These are phyloP conservation scores for Rhinogobius similis DNA, from an alignment of 2,113 vertebrate species.

Conservation along the genomic window DNA sequence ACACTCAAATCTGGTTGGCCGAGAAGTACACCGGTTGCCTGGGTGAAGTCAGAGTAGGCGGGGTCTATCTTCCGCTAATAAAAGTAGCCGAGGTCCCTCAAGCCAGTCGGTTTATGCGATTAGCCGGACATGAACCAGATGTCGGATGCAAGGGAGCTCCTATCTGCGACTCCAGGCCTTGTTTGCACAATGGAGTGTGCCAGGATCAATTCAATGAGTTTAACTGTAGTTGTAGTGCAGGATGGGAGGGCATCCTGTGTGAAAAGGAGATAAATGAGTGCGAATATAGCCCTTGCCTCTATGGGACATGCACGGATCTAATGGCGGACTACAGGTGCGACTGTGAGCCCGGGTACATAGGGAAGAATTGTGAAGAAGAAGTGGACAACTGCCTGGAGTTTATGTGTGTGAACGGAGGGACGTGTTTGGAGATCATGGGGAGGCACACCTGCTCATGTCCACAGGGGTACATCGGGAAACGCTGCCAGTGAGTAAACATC, in stretches of 20 bases:
- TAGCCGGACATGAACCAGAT: slow-evolving; percentile 21
- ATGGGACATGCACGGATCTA: slow-evolving; percentile 80
- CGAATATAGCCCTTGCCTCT: slow-evolving; percentile 77
- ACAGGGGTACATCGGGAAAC: slow-evolving; percentile 73
- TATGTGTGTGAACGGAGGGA: slow-evolving; percentile 80
- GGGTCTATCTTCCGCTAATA: slow-evolving; percentile 83
- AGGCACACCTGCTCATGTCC: slow-evolving; percentile 83
- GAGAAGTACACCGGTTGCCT: slow-evolving; percentile 91
- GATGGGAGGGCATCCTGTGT: slow-evolving; percentile 85
- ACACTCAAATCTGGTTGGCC: slow-evolving; percentile 74
- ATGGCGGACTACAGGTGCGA: slow-evolving; percentile 83
- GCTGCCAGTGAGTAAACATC: slow-evolving; percentile 84
- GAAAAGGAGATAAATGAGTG: slow-evolving; percentile 83
- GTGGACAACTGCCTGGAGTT: slow-evolving; percentile 84
- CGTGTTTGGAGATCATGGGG: slow-evolving; percentile 70
- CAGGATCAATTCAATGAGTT: slow-evolving; percentile 86
- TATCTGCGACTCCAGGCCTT: slow-evolving; percentile 82
- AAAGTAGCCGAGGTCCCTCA: slow-evolving; percentile 63
- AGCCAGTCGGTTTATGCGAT: slow-evolving; percentile 72
- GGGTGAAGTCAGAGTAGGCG: slow-evolving; percentile 84
- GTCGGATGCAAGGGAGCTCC: slow-evolving; percentile 82
- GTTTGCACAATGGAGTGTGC: slow-evolving; percentile 83
- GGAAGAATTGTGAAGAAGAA: slow-evolving; percentile 83
- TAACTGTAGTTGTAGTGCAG: slow-evolving; percentile 80
- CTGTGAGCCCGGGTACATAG: slow-evolving; percentile 84